A percentile compares a stretch with the other conserved stretches of the same genome.
phyloP scores from a whole-genome alignment of 2,113 vertebrate genomes.

The Rhabdomys dilectus region DNA sequence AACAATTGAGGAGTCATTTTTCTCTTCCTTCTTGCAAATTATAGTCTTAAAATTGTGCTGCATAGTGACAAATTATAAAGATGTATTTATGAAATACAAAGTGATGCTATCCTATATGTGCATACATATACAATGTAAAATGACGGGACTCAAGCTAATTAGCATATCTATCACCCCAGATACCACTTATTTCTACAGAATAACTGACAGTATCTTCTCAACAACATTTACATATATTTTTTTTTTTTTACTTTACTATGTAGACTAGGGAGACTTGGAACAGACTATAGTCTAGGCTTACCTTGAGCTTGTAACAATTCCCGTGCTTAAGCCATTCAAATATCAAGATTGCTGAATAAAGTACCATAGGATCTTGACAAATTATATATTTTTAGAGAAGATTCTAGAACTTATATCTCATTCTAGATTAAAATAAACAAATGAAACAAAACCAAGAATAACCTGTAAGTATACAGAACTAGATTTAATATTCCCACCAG shows the following conservation, averaged over 20 bases:
- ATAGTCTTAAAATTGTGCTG: background rate
- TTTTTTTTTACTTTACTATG: background rate
- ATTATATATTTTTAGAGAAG: background rate
- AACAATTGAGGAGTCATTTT: background rate
- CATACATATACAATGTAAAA: background rate
- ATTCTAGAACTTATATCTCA: background rate
- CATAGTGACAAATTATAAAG: background rate
- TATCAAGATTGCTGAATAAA: background rate
- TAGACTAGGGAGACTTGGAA: background rate
- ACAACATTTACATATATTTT: background rate
- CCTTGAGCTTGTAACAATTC: background rate
- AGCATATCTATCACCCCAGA: background rate
- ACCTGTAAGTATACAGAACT: background rate
- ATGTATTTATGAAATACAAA: background rate
- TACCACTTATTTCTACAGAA: background rate
- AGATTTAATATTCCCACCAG: background rate
- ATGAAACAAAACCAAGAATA: background rate
- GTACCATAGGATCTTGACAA: background rate
- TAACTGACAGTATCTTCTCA: background rate
- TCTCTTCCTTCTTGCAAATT: background rate
- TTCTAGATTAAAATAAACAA: constrained; percentile 25
- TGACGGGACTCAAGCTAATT: background rate
- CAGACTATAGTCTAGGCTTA: background rate
- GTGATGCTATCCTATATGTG: background rate
- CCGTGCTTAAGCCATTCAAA: no score